Percentiles rank a stretch among this genome's conserved stretches.
Evolutionary conservation across 2,888 invertebrate species (phyloP).

Genomic region (Pediacus dermestoides): DNA sequence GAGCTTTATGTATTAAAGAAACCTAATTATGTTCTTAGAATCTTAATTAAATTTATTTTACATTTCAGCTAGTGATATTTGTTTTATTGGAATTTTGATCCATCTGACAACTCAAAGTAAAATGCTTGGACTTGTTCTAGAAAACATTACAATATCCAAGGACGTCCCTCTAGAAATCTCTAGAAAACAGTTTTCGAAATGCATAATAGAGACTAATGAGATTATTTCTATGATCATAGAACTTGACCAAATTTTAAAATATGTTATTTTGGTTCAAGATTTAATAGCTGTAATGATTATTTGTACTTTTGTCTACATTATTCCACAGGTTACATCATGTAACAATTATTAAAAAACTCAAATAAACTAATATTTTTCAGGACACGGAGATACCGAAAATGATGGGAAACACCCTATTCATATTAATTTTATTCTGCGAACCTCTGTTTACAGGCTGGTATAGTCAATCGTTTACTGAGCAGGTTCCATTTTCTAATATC

Average conservation of each 20-base stretch:
- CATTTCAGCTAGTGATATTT: not conserved
- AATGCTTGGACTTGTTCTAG: not conserved
- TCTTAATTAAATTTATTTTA: no score
- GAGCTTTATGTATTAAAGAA: not conserved
- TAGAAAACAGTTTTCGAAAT: not conserved
- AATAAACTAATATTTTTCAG: no score
- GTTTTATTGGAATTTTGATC: not conserved
- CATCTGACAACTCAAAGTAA: slow-evolving; percentile 1
- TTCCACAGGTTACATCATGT: not conserved
- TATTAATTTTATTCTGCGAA: not conserved
- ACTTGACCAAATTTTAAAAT: not conserved
- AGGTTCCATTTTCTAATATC: no score
- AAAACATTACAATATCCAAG: not conserved
- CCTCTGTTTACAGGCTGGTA: not conserved
- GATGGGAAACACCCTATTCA: not conserved
- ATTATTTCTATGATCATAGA: not conserved
- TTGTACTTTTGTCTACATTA: not conserved
- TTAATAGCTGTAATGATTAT: not conserved
- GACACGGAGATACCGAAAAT: not conserved
- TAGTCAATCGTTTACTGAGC: not conserved
- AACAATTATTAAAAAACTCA: no score
- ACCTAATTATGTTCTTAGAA: not conserved
- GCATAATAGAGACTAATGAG: not conserved
- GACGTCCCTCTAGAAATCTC: not conserved
- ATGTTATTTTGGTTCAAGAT: not conserved